Percentiles rank a stretch among this genome's conserved stretches.
Conservation (phyloP, 35 echinoderm and acorn worm species). For the Diadema setosum region DNA sequence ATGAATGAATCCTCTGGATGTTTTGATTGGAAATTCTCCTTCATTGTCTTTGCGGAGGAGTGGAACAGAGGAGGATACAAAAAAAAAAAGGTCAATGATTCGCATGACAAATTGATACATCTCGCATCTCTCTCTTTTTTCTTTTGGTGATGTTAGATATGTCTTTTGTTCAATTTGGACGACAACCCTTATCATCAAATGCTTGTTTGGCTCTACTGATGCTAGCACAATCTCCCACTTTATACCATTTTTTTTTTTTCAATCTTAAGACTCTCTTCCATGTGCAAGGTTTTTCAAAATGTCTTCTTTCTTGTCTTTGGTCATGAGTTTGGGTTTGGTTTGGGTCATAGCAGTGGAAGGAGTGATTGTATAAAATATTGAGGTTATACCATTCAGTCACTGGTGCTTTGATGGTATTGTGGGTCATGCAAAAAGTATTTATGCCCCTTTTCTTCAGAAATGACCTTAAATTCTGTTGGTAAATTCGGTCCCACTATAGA, state of each 20-base stretch:
- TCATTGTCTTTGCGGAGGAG: too few species aligned
- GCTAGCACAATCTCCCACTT: slow-evolving; percentile 41
- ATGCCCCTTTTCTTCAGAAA: slow-evolving; percentile 1
- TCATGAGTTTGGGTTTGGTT: slow-evolving; percentile 32
- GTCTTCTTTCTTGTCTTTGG: slow-evolving; percentile 31
- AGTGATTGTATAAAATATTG: slow-evolving; percentile 50
- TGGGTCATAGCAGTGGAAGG: slow-evolving; percentile 43
- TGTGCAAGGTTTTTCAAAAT: slow-evolving; percentile 41
- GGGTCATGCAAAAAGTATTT: slow-evolving; percentile 31
- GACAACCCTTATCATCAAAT: slow-evolving; percentile 33
- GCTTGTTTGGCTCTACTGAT: background rate
- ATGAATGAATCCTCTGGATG: too few species aligned
- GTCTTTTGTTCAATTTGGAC: slow-evolving; percentile 34
- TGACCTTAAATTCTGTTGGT: background rate
- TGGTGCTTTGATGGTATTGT: slow-evolving; percentile 30
- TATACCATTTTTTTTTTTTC: slow-evolving; percentile 2
- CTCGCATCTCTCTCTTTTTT: background rate
- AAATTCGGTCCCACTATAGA: slow-evolving; percentile 40
- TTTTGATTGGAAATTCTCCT: too few species aligned
- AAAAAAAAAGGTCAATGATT: too few species aligned
- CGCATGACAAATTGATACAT: background rate
- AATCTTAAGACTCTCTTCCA: background rate
- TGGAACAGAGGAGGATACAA: too few species aligned
- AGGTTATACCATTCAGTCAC: slow-evolving; percentile 31
- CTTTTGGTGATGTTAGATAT: background rate